phyloP scores from a whole-genome alignment of 2,113 vertebrate genomes.

The Plectropomus leopardus region DNA sequence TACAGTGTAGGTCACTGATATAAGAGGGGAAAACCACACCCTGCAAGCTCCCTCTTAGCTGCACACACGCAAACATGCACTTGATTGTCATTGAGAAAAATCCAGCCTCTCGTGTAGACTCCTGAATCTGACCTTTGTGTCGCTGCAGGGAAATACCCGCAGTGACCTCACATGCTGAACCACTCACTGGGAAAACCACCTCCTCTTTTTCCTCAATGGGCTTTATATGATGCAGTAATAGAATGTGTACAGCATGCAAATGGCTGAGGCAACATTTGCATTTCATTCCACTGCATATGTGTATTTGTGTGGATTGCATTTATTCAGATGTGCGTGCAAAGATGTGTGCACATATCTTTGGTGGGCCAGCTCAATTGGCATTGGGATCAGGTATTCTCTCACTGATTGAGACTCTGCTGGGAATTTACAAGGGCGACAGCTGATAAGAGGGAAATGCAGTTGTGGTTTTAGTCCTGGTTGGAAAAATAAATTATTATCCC shows the following conservation, averaged over 20 bases:
- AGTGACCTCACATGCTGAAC: conserved; percentile 51
- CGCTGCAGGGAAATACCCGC: conserved; percentile 46
- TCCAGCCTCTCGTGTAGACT: conserved; percentile 12
- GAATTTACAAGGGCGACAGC: conserved; percentile 63
- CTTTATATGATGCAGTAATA: conserved; percentile 37
- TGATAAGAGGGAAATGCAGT: conserved; percentile 51
- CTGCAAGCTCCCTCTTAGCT: conserved; percentile 2
- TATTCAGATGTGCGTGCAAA: background rate
- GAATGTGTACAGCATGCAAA: conserved; percentile 54
- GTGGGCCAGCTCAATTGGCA: conserved; percentile 44
- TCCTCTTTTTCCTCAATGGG: conserved; percentile 35
- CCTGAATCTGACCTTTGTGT: conserved; percentile 66
- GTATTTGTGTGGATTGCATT: background rate
- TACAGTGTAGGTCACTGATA: conserved; percentile 27
- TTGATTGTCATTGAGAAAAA: conserved; percentile 4
- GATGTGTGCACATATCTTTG: background rate
- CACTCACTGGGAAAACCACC: conserved; percentile 44
- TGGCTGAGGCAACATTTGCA: conserved; percentile 49
- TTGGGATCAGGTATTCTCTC: conserved; percentile 68
- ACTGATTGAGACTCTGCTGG: conserved; percentile 55
- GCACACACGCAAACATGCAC: background rate
- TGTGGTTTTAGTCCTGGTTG: conserved; percentile 22
- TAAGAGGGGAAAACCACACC: conserved; percentile 32
- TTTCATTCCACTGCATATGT: conserved; percentile 50
- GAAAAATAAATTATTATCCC: conserved; percentile 41